These are phyloP conservation scores for Pyrrhosoma nymphula DNA, from an alignment of 2,888 invertebrate species.

Conservation along the genomic window DNA sequence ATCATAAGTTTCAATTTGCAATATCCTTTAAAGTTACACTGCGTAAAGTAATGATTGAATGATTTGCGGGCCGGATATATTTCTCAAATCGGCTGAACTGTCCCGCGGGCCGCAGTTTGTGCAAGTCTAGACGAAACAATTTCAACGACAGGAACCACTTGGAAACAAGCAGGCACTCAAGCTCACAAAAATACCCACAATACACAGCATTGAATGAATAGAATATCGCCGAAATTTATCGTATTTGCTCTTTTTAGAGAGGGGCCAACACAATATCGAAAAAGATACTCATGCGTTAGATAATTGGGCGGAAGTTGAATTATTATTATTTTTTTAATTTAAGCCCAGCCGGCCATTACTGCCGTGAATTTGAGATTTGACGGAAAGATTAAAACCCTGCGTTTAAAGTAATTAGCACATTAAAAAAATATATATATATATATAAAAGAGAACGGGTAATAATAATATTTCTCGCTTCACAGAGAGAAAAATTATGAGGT, in stretches of 20 bases:
- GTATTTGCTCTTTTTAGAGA: background rate
- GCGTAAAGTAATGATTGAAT: too few species aligned
- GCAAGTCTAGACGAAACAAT: too few species aligned
- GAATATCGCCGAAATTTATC: slow-evolving; percentile 17
- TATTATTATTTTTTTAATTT: background rate
- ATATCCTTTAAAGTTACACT: too few species aligned
- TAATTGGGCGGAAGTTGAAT: background rate
- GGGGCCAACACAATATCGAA: background rate
- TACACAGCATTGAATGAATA: background rate
- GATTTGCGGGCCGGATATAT: too few species aligned
- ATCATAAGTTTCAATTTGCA: too few species aligned
- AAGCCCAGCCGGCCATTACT: background rate
- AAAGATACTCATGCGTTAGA: background rate
- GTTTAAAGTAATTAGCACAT: background rate
- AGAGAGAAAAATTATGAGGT: background rate
- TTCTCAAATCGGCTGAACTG: too few species aligned
- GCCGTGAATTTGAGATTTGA: background rate
- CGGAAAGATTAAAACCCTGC: background rate
- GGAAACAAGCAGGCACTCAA: too few species aligned
- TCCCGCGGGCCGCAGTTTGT: too few species aligned
- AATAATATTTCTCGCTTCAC: too few species aligned
- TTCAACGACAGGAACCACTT: too few species aligned
- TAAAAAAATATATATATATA: background rate
- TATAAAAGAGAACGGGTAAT: background rate
- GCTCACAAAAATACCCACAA: too few species aligned